A percentile compares a stretch with the other conserved stretches of the same genome.
phyloP scores from a whole-genome alignment of 1,140 invertebrate genomes.

The Ridgeia piscesae region DNA sequence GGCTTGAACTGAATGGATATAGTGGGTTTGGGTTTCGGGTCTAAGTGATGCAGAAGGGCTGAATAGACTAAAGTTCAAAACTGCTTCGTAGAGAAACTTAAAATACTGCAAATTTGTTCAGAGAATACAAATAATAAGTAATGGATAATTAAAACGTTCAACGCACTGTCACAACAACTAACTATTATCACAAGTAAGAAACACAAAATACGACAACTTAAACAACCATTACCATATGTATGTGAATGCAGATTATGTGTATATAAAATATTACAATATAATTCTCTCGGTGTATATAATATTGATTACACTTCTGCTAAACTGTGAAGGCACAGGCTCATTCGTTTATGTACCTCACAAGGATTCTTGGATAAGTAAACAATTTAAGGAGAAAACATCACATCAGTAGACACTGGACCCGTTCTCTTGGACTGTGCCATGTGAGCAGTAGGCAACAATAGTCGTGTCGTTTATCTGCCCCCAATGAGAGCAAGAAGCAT shows the following conservation, averaged over 20 bases:
- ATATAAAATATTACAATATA: not conserved
- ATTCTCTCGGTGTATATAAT: not conserved
- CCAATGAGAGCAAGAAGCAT: conserved; percentile 2
- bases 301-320: not conserved
- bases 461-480: not conserved
- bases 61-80: not conserved
- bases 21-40: too few relatives aligned
- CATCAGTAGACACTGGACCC: not conserved
- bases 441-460: not conserved
- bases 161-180: too few relatives aligned
- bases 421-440: not conserved
- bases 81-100: not conserved
- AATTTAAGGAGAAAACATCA: not conserved
- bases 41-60: not conserved
- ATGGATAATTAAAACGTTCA: too few relatives aligned
- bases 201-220: not conserved
- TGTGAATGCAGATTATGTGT: not conserved
- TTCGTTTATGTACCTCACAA: not conserved
- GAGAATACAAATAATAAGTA: not conserved
- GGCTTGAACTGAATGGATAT: too few relatives aligned
- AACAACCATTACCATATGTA: not conserved
- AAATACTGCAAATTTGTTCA: not conserved
- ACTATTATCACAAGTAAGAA: not conserved
- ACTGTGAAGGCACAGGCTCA: not conserved
- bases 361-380: not conserved